Conservation (phyloP, 2,113 vertebrate genomes). For the Pteruthius melanotis region DNA sequence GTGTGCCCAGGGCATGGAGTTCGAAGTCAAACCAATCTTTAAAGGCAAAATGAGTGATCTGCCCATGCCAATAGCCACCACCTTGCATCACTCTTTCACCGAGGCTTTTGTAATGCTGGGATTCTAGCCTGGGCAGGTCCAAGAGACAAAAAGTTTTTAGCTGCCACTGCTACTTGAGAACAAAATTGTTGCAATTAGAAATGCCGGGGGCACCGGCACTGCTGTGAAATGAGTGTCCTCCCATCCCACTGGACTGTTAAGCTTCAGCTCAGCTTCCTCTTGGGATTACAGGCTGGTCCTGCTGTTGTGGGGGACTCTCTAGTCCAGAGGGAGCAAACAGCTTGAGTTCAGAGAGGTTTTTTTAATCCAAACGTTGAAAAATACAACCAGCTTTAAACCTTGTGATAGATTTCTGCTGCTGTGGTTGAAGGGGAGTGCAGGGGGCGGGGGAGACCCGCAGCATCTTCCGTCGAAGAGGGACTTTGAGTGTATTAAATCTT, state of each 20-base stretch:
- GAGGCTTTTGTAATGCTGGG: neutral
- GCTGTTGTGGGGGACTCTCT: neutral
- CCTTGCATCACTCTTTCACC: neutral
- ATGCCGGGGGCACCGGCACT: accelerated
- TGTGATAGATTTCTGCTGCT: neutral
- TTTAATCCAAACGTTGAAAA: neutral
- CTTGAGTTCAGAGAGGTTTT: neutral
- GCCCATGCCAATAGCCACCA: neutral
- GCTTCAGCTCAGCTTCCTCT: neutral
- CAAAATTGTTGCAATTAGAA: neutral
- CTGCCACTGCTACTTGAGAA: neutral
- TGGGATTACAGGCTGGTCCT: neutral
- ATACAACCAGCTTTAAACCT: neutral
- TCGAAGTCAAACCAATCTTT: neutral
- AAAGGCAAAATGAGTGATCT: neutral
- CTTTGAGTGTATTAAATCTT: neutral
- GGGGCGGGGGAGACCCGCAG: accelerated
- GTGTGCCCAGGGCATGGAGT: neutral
- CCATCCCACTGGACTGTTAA: neutral
- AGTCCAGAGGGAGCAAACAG: neutral
- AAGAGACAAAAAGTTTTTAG: neutral
- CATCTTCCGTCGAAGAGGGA: accelerated
- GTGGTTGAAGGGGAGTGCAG: neutral
- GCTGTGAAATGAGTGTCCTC: neutral
- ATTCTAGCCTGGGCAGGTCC: neutral